Conservation (phyloP, 2,888 invertebrate genomes). For the Sinopyrophorus schimmeli region DNA sequence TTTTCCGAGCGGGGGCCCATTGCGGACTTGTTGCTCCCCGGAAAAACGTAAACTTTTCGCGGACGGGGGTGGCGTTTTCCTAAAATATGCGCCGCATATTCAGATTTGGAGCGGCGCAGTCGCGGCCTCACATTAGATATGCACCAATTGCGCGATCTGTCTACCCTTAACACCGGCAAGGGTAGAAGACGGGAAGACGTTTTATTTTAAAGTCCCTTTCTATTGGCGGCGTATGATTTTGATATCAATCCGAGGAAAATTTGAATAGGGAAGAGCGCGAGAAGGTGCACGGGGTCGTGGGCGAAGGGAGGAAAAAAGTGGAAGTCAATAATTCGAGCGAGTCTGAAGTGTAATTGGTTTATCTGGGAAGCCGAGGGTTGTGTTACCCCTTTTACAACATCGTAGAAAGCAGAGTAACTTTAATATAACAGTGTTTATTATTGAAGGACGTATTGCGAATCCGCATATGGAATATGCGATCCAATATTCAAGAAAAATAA, state of each 20-base stretch:
- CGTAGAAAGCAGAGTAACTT: slow-evolving; percentile 43
- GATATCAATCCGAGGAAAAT: slow-evolving; percentile 24
- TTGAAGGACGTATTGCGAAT: slow-evolving; percentile 50
- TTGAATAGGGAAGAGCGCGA: neutral
- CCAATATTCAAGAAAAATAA: slow-evolving; percentile 49
- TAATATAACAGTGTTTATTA: slow-evolving; percentile 52
- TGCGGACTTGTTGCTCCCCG: too few relatives aligned
- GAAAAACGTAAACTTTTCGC: too few relatives aligned
- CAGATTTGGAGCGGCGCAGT: slow-evolving; percentile 51
- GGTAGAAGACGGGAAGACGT: slow-evolving; percentile 45
- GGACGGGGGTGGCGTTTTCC: too few relatives aligned
- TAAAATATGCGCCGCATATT: slow-evolving; percentile 51
- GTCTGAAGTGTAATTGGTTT: slow-evolving; percentile 41
- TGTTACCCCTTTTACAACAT: slow-evolving; percentile 39
- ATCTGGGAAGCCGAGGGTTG: slow-evolving; percentile 27
- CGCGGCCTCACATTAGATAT: slow-evolving; percentile 57
- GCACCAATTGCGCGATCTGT: slow-evolving; percentile 50
- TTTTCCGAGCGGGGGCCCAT: too few relatives aligned
- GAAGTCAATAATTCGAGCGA: slow-evolving; percentile 48
- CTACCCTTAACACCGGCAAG: slow-evolving; percentile 45
- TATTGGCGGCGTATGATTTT: slow-evolving; percentile 48
- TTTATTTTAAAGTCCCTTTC: slow-evolving; percentile 54
- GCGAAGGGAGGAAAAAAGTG: slow-evolving; percentile 35
- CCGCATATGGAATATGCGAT: slow-evolving; percentile 47
- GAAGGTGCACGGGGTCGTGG: neutral